Percentiles rank a stretch among this genome's conserved stretches.
Evolutionary conservation across 2,113 vertebrate species (phyloP).

Genomic region (Sebastes fasciatus): DNA sequence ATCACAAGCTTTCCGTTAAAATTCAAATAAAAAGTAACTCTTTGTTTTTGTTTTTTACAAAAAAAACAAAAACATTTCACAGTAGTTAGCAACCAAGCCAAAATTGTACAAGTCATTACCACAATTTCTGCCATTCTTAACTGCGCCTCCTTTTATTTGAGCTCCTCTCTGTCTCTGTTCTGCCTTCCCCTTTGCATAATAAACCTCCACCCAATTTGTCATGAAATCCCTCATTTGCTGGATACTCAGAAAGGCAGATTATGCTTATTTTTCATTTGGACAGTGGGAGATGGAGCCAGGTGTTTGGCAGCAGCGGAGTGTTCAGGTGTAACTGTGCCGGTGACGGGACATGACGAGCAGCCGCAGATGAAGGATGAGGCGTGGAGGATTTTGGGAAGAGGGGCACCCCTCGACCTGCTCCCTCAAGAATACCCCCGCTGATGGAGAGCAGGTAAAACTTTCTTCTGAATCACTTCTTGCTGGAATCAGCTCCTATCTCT

Average conservation of each 20-base stretch:
- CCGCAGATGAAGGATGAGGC: constrained; percentile 99
- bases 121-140: constrained; percentile 63
- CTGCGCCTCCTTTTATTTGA: constrained; percentile 52
- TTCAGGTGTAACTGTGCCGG: constrained; percentile 99
- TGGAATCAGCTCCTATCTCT: constrained; percentile 79
- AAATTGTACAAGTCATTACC: constrained; percentile 69
- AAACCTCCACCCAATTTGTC: constrained; percentile 95
- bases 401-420: constrained; percentile 91
- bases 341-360: constrained; percentile 98
- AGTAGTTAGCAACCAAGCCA: constrained; percentile 54
- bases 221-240: constrained; percentile 99
- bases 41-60: not conserved
- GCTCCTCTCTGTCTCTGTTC: constrained; percentile 84
- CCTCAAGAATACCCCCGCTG: constrained; percentile 87
- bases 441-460: constrained; percentile 68
- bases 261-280: constrained; percentile 99
- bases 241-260: constrained; percentile 99
- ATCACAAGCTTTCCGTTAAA: constrained; percentile 18
- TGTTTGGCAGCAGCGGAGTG: constrained; percentile 99
- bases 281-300: constrained; percentile 99
- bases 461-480: constrained; percentile 79
- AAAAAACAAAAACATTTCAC: constrained; percentile 29
- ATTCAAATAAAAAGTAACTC: constrained; percentile 18
- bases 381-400: constrained; percentile 92
- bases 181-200: constrained; percentile 92